Evolutionary conservation across 2,113 vertebrate genomes (phyloP).

Genomic region (Tautogolabrus adspersus): DNA sequence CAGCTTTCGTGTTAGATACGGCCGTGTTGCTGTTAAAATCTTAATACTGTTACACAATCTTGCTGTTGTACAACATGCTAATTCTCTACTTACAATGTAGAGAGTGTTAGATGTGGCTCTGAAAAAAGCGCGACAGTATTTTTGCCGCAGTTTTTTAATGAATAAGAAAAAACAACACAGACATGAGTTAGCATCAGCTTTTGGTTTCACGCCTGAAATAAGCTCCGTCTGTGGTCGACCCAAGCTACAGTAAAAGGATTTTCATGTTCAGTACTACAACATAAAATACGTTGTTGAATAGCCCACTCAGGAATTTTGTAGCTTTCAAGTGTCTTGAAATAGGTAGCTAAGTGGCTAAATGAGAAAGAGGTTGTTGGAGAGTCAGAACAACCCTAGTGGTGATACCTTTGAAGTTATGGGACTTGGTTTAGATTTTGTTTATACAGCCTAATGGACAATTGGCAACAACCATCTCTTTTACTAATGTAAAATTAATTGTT

Average conservation of each 20-base stretch:
- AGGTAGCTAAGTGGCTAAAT: neutral
- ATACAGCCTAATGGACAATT: too few relatives aligned
- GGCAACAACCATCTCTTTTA: too few relatives aligned
- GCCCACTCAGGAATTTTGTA: neutral
- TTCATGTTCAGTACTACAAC: neutral
- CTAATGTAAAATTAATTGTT: too few relatives aligned
- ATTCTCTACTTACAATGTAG: constrained; percentile 59
- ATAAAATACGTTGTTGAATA: neutral
- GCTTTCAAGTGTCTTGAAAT: neutral
- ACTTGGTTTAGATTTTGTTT: too few relatives aligned
- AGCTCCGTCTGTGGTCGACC: neutral
- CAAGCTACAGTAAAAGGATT: neutral
- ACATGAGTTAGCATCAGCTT: neutral
- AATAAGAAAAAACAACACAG: neutral
- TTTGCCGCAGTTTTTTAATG: neutral
- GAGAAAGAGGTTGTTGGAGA: neutral
- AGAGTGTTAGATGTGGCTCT: constrained; percentile 12
- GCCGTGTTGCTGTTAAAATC: constrained; percentile 72
- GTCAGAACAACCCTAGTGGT: too few relatives aligned
- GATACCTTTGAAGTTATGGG: too few relatives aligned
- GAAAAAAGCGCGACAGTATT: constrained; percentile 18
- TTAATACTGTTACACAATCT: constrained; percentile 72
- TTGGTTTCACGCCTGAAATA: neutral
- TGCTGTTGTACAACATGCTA: constrained; percentile 63
- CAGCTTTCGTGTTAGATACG: constrained; percentile 67